Evolutionary conservation across 2,888 invertebrate species (phyloP).

Genomic region (Mythimna lalbum): DNA sequence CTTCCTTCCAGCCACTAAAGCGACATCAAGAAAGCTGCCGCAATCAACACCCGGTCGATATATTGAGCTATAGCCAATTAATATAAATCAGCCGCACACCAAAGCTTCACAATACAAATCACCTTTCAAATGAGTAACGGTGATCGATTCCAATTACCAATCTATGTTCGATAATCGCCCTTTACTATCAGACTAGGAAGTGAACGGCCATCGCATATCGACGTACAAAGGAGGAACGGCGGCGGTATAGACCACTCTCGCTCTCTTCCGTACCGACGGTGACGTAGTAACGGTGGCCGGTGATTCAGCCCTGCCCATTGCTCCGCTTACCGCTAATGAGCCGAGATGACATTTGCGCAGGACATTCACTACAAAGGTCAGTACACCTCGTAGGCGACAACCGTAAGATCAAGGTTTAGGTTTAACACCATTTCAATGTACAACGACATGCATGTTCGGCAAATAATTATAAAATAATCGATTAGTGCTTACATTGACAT

Average conservation of each 20-base stretch:
- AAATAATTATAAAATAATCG: slow-evolving; percentile 14
- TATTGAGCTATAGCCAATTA: slow-evolving; percentile 6
- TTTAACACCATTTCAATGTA: slow-evolving; percentile 43
- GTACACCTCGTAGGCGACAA: slow-evolving; percentile 68
- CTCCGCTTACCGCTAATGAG: slow-evolving; percentile 67
- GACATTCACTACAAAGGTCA: slow-evolving; percentile 77
- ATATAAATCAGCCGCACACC: slow-evolving; percentile 3
- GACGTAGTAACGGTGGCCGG: slow-evolving; percentile 17
- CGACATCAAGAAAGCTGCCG: neutral
- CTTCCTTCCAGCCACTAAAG: neutral
- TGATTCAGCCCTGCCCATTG: slow-evolving; percentile 45
- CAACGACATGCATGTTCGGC: slow-evolving; percentile 9
- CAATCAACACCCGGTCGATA: neutral
- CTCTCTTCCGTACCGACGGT: slow-evolving; percentile 40
- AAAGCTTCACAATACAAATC: slow-evolving; percentile 18
- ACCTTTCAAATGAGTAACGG: slow-evolving; percentile 43
- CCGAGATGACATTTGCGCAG: slow-evolving; percentile 74
- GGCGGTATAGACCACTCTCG: slow-evolving; percentile 20
- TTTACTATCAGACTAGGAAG: slow-evolving; percentile 57
- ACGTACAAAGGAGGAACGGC: slow-evolving; percentile 40
- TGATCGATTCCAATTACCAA: slow-evolving; percentile 30
- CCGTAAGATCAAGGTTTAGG: slow-evolving; percentile 77
- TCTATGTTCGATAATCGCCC: slow-evolving; percentile 46
- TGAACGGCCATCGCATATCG: slow-evolving; percentile 41
- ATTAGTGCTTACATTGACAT: slow-evolving; percentile 5